These are phyloP conservation scores for Cylindroiulus punctatus DNA, from an alignment of 2,888 invertebrate genomes.

Conservation along the genomic window DNA sequence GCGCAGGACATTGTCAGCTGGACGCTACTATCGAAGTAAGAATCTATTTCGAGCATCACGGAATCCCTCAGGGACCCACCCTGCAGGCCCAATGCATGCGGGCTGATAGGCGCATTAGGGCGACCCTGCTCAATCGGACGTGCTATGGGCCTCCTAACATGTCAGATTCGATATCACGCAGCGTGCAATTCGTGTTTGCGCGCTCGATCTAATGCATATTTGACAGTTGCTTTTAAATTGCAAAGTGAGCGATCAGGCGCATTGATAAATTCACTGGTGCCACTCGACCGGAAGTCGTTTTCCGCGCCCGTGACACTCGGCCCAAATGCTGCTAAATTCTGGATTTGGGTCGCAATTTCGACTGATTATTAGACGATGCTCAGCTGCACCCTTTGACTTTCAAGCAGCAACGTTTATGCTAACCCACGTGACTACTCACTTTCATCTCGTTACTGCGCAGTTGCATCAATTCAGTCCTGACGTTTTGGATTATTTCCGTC, in stretches of 20 bases:
- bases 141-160: constrained; percentile 2
- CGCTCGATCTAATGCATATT: not conserved
- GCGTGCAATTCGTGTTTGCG: not conserved
- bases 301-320: not conserved
- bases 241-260: constrained; percentile 20
- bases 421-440: no score
- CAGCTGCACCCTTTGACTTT: no score
- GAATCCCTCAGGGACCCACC: not conserved
- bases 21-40: not conserved
- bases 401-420: no score
- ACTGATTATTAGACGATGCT: not conserved
- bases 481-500: no score
- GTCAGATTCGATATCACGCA: not conserved
- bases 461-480: no score
- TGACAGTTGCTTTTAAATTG: constrained; percentile 42
- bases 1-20: not conserved
- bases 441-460: no score
- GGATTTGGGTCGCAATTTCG: not conserved
- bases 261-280: not conserved
- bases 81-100: not conserved
- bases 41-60: not conserved
- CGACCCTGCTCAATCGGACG: not conserved
- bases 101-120: not conserved
- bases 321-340: not conserved
- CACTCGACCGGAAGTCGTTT: constrained; percentile 13